Evolutionary conservation across 2,113 vertebrate species (phyloP).

Genomic region (Turnix velox): DNA sequence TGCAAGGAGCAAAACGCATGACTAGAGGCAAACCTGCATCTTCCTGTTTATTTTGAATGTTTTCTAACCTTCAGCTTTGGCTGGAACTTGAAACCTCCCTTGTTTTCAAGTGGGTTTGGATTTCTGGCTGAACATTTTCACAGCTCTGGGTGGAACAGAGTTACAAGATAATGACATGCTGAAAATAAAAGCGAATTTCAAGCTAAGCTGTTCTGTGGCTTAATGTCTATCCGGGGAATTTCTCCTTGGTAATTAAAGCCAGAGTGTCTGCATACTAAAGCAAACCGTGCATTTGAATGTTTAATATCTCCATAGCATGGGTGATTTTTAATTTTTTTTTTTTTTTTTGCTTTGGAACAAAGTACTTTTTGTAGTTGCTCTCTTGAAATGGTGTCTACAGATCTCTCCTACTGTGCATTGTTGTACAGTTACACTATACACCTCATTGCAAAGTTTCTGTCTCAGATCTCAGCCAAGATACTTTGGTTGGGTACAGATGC

Average conservation of each 20-base stretch:
- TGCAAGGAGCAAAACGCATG: neutral
- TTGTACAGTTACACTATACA: neutral
- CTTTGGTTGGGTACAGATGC: slow-evolving; percentile 14
- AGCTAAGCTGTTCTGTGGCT: neutral
- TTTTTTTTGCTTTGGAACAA: neutral
- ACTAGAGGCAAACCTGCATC: neutral
- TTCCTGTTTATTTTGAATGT: slow-evolving; percentile 10
- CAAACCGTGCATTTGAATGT: slow-evolving; percentile 51
- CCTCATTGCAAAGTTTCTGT: slow-evolving; percentile 7
- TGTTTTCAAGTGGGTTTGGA: slow-evolving; percentile 31
- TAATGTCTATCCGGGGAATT: slow-evolving; percentile 32
- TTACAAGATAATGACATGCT: slow-evolving; percentile 3
- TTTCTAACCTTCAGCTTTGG: neutral
- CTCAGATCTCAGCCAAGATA: slow-evolving; percentile 13
- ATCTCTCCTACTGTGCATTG: neutral
- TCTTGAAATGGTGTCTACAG: neutral
- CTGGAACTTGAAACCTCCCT: slow-evolving; percentile 4
- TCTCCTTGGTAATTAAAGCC: slow-evolving; percentile 64
- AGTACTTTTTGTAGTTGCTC: slow-evolving; percentile 15
- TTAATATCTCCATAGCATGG: slow-evolving; percentile 35
- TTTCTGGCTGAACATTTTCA: slow-evolving; percentile 54
- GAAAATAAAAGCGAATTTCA: slow-evolving; percentile 34
- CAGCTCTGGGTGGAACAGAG: slow-evolving; percentile 42
- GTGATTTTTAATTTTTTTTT: neutral
- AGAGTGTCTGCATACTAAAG: slow-evolving; percentile 49